Base-by-base conservation (phyloP, 2,888 invertebrate genomes). In the Andrena minutula region DNA sequence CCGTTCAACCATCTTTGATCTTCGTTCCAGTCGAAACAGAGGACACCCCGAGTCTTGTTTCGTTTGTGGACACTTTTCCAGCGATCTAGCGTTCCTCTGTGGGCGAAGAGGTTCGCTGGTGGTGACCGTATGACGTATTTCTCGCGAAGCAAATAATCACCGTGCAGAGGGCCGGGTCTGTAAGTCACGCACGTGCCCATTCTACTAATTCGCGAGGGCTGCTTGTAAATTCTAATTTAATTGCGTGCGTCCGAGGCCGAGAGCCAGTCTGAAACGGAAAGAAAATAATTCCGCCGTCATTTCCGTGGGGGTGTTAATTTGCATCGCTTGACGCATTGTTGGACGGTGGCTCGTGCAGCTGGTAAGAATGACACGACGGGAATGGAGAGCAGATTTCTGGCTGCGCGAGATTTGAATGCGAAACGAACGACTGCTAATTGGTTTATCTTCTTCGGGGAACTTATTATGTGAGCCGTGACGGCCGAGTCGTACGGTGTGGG, bases 151-250 rank as follows among this genome's bases (percentile, higher is more conserved):
- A 63, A 41, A 32, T 58, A 65, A 58, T 61, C 51, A 74, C 56
- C 65, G 56, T 58, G 51, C 51, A 23, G 32, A 20, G 10, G 20
- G n/a, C 5, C 28, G 26, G 10, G 51, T 12, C 20, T 28, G 69
- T 75, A 75, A 75, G 64, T 72, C 71, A 71, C 58, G 71, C 49
- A 56, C 63, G 71, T 65, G 53, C 65, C 35, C 71, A 35, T 49
- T 71, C 64, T 28, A 16, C 41, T 76, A 76, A 76, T 76, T 71
- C 71, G 58, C 30, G 20, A 8, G 2, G 16, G 71, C 49, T 32
- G 32, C 23, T 76, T 79, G 63, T 75, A 79, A 63, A 79, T 79
- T 79, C 68, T 75, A 79, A 70, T 76, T 69, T 35, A 63, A 69
- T 69, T 58, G 69, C 35, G 28, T 30, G 32, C 35, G 26, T 20